Conservation (phyloP, 2,888 invertebrate species). For the Cremastobaeus sp. region DNA sequence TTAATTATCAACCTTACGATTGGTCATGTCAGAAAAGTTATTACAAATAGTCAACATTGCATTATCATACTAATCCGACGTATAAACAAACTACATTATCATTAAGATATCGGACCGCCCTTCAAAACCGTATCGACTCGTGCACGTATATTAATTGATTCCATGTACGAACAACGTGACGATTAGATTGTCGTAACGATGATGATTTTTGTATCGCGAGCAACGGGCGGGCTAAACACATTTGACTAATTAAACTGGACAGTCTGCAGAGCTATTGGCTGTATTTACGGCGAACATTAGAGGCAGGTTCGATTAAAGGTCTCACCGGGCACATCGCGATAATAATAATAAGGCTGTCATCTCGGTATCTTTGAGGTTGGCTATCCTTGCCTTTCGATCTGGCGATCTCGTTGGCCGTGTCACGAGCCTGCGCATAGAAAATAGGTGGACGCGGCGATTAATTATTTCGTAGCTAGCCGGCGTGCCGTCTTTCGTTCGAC, state of each 20-base stretch:
- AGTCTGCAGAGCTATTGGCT: not conserved
- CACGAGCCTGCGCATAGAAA: slow-evolving; percentile 61
- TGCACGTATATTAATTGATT: too few relatives aligned
- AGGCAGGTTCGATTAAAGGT: slow-evolving; percentile 40
- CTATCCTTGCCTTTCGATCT: slow-evolving; percentile 45
- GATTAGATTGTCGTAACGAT: too few relatives aligned
- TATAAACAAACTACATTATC: too few relatives aligned
- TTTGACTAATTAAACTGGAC: slow-evolving; percentile 23
- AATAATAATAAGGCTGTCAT: slow-evolving; percentile 58
- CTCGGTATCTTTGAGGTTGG: slow-evolving; percentile 35
- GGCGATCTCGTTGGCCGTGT: slow-evolving; percentile 47
- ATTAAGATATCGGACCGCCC: too few relatives aligned
- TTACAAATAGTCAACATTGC: too few relatives aligned
- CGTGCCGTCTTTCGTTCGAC: slow-evolving; percentile 54
- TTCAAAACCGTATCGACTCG: too few relatives aligned
- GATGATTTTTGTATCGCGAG: not conserved
- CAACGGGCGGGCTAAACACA: not conserved
- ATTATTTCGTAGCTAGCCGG: slow-evolving; percentile 59
- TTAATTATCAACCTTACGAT: too few relatives aligned
- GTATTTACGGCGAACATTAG: slow-evolving; percentile 12
- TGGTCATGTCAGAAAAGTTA: too few relatives aligned
- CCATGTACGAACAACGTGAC: too few relatives aligned
- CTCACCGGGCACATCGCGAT: slow-evolving; percentile 33
- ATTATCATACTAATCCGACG: too few relatives aligned
- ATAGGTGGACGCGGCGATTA: slow-evolving; percentile 60